Evolutionary conservation across 2,797 vertebrate species (phyloP), one percentile per base, ranked within the genome.

Genomic region (Betta splendens): DNA sequence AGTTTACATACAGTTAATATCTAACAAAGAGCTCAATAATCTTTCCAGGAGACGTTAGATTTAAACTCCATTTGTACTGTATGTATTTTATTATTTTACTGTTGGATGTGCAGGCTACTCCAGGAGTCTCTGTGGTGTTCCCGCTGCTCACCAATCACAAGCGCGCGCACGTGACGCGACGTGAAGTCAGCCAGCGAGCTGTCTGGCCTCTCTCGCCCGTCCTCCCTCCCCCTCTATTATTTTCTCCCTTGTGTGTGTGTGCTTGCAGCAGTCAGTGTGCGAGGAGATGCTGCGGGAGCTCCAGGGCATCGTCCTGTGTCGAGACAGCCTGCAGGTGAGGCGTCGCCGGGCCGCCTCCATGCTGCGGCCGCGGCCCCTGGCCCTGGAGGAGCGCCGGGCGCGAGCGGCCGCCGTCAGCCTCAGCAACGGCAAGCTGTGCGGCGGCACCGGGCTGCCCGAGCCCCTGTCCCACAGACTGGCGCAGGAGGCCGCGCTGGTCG

Each of bases 281-380:
- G 95, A 97, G 81, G 97, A 99, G 89, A 98, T 99, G 98, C 89
- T 95, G 70, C 92, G 92, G 2, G 98, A 99, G 89, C 90, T 99
- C 59, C 95, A 95, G 53, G 95, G 94, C 75, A 98, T 98, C 81
- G 91, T 99, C 78, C 84, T 96, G 79, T 99, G 98, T 79, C 94
- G 92, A 58, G 95, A 99, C 92, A 95, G 92, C 89, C 89, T 95
- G 70, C 94, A 95, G 74, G 92, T 94, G 36, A 92, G 93, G 26
- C 93, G 95, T 56, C 84, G 94, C 79, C 92, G 94, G 10, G 75
- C 87, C 0, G 78, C 79, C 0, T 68, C 81, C 0, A 50, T 86
- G 35, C 75, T 93, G 37, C 92, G 91, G 51, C 91, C 95, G 5
- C 90, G 92, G 38, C 91, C 94, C 11, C 67, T 92, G 0, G 29